Evolutionary conservation across 2,888 invertebrate genomes (phyloP).

Genomic region (Baccha elongata): DNA sequence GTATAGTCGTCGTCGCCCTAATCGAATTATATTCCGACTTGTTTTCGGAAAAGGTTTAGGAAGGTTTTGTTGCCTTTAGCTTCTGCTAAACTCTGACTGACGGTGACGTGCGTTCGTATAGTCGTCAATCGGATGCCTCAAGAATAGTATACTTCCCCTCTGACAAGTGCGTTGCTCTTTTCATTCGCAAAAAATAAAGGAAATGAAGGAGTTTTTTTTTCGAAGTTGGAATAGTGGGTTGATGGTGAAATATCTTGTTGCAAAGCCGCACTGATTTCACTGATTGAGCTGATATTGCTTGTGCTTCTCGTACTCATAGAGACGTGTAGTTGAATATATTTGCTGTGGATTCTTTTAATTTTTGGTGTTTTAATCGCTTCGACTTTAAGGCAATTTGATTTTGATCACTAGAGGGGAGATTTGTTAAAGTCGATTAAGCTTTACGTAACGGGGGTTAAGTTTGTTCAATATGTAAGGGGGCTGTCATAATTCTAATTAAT

Average conservation of each 20-base stretch:
- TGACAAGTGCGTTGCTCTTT: constrained; percentile 72
- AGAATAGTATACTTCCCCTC: constrained; percentile 48
- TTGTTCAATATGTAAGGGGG: background rate
- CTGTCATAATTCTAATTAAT: constrained; percentile 36
- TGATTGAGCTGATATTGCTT: constrained; percentile 42
- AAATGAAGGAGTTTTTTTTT: constrained; percentile 49
- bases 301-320: background rate
- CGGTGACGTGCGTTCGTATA: constrained; percentile 52
- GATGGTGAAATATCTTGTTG: constrained; percentile 41
- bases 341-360: constrained; percentile 30
- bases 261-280: constrained; percentile 58
- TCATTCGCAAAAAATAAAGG: constrained; percentile 40
- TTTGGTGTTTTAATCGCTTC: constrained; percentile 61
- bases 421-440: constrained; percentile 51
- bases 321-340: constrained; percentile 29
- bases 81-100: constrained; percentile 15
- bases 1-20: constrained; percentile 48
- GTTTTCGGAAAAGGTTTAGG: constrained; percentile 47
- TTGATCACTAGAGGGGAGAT: constrained; percentile 47
- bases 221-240: constrained; percentile 11
- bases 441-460: constrained; percentile 37
- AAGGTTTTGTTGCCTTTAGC: constrained; percentile 41
- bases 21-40: constrained; percentile 64
- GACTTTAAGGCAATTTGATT: constrained; percentile 56
- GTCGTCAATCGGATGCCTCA: background rate